These are phyloP conservation scores for Leptothorax acervorum DNA, from an alignment of 2,888 invertebrate species.

Conservation along the genomic window DNA sequence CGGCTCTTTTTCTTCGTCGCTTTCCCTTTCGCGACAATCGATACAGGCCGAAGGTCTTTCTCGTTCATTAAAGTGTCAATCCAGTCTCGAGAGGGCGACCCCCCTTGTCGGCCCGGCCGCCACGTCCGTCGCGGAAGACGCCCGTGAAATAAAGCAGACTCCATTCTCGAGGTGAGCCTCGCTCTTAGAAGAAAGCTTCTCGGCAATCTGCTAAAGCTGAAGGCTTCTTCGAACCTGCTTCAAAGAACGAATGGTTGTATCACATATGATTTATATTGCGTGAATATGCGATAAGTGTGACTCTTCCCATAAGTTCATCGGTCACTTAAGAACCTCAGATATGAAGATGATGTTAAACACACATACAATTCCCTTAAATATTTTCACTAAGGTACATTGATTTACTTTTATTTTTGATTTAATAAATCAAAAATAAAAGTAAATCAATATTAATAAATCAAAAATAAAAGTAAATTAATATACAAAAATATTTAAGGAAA, in stretches of 20 bases:
- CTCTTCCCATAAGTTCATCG: neutral
- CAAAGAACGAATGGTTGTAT: neutral
- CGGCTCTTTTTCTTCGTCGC: slow-evolving; percentile 60
- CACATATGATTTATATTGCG: neutral
- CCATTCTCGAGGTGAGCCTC: slow-evolving; percentile 48
- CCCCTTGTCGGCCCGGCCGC: slow-evolving; percentile 37
- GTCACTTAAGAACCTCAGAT: neutral
- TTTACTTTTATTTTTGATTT: too few species aligned
- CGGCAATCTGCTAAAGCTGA: slow-evolving; percentile 44
- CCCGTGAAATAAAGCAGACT: slow-evolving; percentile 74
- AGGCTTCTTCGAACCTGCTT: slow-evolving; percentile 19
- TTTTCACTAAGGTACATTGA: too few species aligned
- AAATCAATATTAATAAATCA: too few species aligned
- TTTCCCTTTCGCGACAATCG: slow-evolving; percentile 76
- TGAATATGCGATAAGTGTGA: neutral
- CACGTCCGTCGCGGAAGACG: slow-evolving; percentile 68
- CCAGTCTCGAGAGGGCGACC: slow-evolving; percentile 76
- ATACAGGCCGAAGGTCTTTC: slow-evolving; percentile 74
- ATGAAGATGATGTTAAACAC: neutral
- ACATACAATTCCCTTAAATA: neutral
- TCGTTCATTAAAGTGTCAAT: slow-evolving; percentile 84
- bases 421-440: too few species aligned
- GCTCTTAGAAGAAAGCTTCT: slow-evolving; percentile 52
- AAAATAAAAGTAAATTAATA: too few species aligned
- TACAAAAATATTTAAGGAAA: too few species aligned